Evolutionary conservation across 64 coral and sea anemone genomes (phyloP), one percentile per base, ranked within the genome.

Genomic region (Dendrophyllia cribrosa): DNA sequence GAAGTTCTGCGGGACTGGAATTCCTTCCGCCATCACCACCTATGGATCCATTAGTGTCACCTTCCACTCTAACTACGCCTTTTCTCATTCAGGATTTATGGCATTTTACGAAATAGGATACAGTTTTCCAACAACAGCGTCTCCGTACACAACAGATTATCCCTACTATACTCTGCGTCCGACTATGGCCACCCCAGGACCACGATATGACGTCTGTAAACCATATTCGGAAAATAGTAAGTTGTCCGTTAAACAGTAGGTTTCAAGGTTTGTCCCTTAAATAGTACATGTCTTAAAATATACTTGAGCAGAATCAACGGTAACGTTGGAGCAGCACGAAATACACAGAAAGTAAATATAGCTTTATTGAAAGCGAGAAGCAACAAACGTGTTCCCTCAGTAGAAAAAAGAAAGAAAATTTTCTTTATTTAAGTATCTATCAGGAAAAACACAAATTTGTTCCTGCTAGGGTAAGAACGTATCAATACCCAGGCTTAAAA

Each of bases 151-250:
- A 22, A 58, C 50, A 1, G 15, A 11, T 25, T 58, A 11, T 25
- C 23, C 21, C 43, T 74, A 45, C 67, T 47, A 4, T 12, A 34
- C 34, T 34, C 34, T 34, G 34, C 34, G 16, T 11, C 72, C 72
- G 34, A n/a, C 53, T 59, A 14, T 19, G 0, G 7, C 59, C 7
- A 15, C 78, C 25, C 22, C 22, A n/a, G 24, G 3, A 6, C 7
- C 23, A 44, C 7, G 9, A n/a, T 64, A 9, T 14, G 43, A 82
- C 59, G 43, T 13, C 59, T 82, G 78, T 19, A 82, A 17, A 9
- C 16, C 15, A 64, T 20, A 82, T 64, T 64, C 26, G 6, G 3
- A 45, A 82, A 82, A 17, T 8, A 62, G 78, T 82, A 82, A 82
- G 78, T 79, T 59, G 34, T 34, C 34, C 34, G 0, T 34, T 34